Percentiles rank a stretch among this genome's conserved stretches.
Evolutionary conservation across 2,113 vertebrate genomes (phyloP).

Genomic region (Tapirus terrestris): DNA sequence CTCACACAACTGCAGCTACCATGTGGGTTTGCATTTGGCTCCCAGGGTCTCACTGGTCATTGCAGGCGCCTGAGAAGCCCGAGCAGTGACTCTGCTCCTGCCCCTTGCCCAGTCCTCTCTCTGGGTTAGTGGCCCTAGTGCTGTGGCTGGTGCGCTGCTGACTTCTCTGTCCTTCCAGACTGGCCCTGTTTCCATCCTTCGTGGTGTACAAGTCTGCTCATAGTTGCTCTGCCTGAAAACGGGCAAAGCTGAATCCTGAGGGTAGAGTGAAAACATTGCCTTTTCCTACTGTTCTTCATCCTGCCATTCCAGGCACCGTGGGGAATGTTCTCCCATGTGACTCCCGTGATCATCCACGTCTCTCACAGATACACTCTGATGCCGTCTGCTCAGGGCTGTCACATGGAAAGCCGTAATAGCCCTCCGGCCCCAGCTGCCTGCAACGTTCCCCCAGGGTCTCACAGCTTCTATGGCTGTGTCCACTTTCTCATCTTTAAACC

Average conservation of each 20-base stretch:
- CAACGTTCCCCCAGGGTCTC: background rate
- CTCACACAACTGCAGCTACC: accelerated
- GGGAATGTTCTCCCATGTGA: accelerated
- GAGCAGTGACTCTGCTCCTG: background rate
- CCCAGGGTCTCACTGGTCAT: background rate
- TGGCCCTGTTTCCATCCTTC: background rate
- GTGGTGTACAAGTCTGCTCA: no score
- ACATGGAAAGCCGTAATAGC: accelerated
- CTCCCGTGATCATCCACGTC: background rate
- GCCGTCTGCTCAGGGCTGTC: background rate
- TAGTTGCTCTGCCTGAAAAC: background rate
- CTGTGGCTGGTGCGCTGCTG: accelerated
- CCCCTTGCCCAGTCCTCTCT: no score
- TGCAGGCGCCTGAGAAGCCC: background rate
- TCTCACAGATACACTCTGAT: background rate
- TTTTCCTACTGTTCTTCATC: background rate
- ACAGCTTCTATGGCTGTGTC: accelerated
- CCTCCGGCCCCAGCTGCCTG: no score
- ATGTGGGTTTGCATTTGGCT: accelerated
- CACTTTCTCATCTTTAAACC: background rate
- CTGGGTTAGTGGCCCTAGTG: no score
- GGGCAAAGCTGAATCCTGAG: background rate
- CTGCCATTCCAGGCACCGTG: background rate
- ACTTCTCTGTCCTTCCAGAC: background rate
- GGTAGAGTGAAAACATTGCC: background rate